Evolutionary conservation across 1,140 invertebrate species (phyloP), one percentile per base, ranked within the genome.

Genomic region (Cotesia vestalis): DNA sequence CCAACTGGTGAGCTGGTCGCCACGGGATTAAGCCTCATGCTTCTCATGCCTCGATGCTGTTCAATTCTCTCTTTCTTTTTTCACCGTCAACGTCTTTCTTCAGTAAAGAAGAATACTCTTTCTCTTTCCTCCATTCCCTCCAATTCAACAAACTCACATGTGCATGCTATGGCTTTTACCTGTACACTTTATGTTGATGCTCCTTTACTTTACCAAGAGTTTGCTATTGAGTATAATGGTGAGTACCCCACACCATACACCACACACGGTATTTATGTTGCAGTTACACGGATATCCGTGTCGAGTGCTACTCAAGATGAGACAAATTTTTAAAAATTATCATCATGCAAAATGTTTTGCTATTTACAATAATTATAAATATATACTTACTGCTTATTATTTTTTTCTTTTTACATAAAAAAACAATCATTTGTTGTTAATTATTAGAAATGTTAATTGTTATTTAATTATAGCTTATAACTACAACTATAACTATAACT

Each of bases 1-100:
- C 72, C 76, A 75, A 80, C 78, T 79, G 82, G 71, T 75, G 67
- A 76, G 66, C 55, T 72, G 72, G 52, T 73, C 53, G 67, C 69
- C 17, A 62, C 66, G 72, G 75, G 73, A 73, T 77, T 51, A 51
- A 74, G 64, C 52, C 53, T 52, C 61, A 68, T 72, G 67, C 71
- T 66, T 71, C 66, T 52, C 61, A 68, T 72, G 67, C 71, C 69
- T 71, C 66, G 75, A 68, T 77, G 73, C 66, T 66, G 62, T 55
- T 72, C 66, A 66, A 68, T 72, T 64, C 53, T 75, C 72, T 63
- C 75, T 71, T 66, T 64, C 52, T 59, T 72, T 73, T 69, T 69
- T 64, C 72, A 38, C 73, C 74, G 38, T 57, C 34, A 35, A 61
- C 5, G 34, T 57, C 12, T 68, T 53, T 59, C 66, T 38, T 67